These are phyloP conservation scores for Coleophora flavipennella DNA, from an alignment of 2,888 invertebrate genomes.

Conservation along the genomic window DNA sequence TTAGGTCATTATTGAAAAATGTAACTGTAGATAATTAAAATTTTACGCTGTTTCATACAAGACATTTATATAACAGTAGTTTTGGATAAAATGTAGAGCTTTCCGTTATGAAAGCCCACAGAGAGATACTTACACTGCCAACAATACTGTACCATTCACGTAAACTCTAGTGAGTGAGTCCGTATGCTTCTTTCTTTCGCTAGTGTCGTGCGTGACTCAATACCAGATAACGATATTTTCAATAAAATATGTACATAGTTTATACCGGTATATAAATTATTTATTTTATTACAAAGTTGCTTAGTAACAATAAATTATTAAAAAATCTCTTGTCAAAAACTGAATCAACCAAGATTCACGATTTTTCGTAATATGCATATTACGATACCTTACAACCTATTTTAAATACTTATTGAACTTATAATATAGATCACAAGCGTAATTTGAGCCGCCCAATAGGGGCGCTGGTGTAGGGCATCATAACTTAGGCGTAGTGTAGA, in stretches of 20 bases:
- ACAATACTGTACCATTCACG: no score
- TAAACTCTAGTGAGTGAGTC: no score
- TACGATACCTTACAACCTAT: conserved; percentile 69
- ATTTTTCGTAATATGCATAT: conserved; percentile 70
- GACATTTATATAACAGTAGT: no score
- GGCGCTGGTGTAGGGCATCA: conserved; percentile 66
- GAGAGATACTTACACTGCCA: not conserved
- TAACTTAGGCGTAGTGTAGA: conserved; percentile 52
- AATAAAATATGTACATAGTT: conserved; percentile 12
- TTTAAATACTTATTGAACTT: conserved; percentile 69
- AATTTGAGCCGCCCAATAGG: conserved; percentile 60
- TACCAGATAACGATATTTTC: no score
- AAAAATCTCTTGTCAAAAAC: conserved; percentile 65
- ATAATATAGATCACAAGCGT: conserved; percentile 69
- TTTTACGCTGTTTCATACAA: no score
- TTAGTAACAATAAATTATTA: conserved; percentile 68
- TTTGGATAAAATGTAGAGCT: not conserved
- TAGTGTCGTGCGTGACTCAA: no score
- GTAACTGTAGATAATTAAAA: no score
- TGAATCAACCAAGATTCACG: conserved; percentile 40
- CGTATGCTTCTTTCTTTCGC: no score
- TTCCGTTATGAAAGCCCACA: conserved; percentile 6
- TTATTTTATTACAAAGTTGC: conserved; percentile 66
- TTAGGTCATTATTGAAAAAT: no score
- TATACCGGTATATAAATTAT: conserved; percentile 70